A percentile compares a stretch with the other conserved stretches of the same genome.
These are phyloP conservation scores for Venturia canescens DNA, from an alignment of 1,140 invertebrate species.

Conservation along the genomic window DNA sequence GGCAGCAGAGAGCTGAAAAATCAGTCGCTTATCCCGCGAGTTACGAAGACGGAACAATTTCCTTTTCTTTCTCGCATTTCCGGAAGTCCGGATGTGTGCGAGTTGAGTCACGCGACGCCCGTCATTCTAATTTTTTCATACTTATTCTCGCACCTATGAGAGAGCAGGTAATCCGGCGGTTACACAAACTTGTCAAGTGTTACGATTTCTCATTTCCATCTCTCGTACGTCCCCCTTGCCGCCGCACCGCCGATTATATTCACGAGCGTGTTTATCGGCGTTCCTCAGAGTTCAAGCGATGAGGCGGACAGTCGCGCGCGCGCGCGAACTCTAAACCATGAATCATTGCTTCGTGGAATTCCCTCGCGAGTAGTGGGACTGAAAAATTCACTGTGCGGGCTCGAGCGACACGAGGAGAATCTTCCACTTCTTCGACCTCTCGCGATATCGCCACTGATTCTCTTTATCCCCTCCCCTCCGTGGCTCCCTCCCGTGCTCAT, in stretches of 20 bases:
- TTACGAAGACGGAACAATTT: no score
- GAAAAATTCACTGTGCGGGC: background rate
- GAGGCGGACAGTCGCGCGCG: background rate
- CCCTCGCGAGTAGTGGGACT: background rate
- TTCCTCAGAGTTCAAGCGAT: background rate
- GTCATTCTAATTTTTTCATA: background rate
- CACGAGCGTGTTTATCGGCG: background rate
- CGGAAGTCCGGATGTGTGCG: background rate
- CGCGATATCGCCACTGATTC: constrained; percentile 9
- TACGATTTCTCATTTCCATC: background rate
- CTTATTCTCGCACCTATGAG: background rate
- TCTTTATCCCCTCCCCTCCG: background rate
- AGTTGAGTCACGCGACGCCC: background rate
- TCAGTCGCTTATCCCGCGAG: no score
- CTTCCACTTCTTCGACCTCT: background rate
- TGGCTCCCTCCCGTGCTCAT: background rate
- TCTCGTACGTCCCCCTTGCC: background rate
- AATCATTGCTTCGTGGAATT: constrained; percentile 16
- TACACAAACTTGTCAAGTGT: background rate
- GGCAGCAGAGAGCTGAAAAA: no score
- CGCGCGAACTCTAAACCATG: background rate
- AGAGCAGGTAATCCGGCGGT: background rate
- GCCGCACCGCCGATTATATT: background rate
- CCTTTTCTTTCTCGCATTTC: background rate
- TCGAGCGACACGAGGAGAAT: background rate